Base-by-base conservation (phyloP, 2,797 vertebrate species). In the Chiroxiphia lanceolata region DNA sequence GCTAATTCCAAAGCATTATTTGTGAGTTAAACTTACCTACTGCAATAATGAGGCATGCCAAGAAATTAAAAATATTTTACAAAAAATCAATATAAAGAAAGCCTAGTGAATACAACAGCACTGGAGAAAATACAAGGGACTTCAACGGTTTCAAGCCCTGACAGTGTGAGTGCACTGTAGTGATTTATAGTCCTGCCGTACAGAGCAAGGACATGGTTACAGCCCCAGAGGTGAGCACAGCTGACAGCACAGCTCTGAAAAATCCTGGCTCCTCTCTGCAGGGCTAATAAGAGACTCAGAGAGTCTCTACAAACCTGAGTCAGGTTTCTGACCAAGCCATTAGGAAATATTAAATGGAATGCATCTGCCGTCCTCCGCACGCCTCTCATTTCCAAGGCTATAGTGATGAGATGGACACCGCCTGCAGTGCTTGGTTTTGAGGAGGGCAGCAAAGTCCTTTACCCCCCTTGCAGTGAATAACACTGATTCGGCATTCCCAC, bases 361-460 rank as follows among this genome's bases (percentile, higher is more conserved):
- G 2, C 9, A 15, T 29, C 44, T 0, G 0, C 31, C 13, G 5
- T 27, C 34, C 36, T 29, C 54, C 0, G 0, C 40, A 19, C 0
- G 1, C 20, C 48, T 68, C 48, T 23, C 29, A 47, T 36, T 2
- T 3, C 61, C 45, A 13, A 61, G 27, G 53, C 15, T 21, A 6
- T 6, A 4, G 1, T 22, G 51, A 51, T 5, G 4, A 61, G 44
- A n/a, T 15, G 9, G 74, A n/a, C 44, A 18, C 13, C 0, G 0
- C 63, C 42, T 0, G 1, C 0, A 1, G 19, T 0, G 0, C 20
- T 77, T 44, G 29, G 34, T 40, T 87, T 86, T 64, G 47, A 27
- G 50, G 38, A 67, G 31, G 40, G 64, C 33, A 67, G n/a, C 57
- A 57, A 71, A 48, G 29, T 19, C 40, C 57, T 77, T 64, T 29